These are phyloP conservation scores for Columba guinea DNA, from an alignment of 2,797 vertebrate species.

Conservation along the genomic window DNA sequence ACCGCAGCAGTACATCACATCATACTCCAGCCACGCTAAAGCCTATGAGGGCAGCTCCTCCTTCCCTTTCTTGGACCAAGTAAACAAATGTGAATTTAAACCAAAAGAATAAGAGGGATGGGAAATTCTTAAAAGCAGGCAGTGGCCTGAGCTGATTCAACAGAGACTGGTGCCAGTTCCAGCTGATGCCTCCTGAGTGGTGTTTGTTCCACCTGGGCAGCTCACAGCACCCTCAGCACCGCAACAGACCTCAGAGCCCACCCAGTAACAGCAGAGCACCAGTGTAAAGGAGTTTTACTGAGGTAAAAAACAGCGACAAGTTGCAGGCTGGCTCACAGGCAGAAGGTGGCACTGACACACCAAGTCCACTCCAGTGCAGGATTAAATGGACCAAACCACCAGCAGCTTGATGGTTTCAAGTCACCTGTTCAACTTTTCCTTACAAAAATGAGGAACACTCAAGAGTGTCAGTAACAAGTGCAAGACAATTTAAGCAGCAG, in stretches of 20 bases:
- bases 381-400: neutral
- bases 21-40: neutral
- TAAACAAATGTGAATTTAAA: neutral
- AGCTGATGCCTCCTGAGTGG: neutral
- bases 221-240: neutral
- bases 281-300: neutral
- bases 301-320: neutral
- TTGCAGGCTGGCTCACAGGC: neutral
- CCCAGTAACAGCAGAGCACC: fast-evolving
- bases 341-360: neutral
- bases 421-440: neutral
- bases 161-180: neutral
- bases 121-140: neutral
- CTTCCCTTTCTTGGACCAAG: neutral
- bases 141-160: neutral
- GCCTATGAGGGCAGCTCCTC: fast-evolving
- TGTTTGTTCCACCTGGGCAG: neutral
- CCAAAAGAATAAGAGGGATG: neutral
- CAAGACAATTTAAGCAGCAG: slow-evolving; percentile 20
- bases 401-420: neutral
- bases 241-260: neutral
- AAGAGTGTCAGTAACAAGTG: neutral
- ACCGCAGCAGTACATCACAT: neutral
- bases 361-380: fast-evolving
- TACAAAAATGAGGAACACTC: neutral